Conservation (phyloP, 2,113 vertebrate genomes). For the Xenotilapia longispinis region DNA sequence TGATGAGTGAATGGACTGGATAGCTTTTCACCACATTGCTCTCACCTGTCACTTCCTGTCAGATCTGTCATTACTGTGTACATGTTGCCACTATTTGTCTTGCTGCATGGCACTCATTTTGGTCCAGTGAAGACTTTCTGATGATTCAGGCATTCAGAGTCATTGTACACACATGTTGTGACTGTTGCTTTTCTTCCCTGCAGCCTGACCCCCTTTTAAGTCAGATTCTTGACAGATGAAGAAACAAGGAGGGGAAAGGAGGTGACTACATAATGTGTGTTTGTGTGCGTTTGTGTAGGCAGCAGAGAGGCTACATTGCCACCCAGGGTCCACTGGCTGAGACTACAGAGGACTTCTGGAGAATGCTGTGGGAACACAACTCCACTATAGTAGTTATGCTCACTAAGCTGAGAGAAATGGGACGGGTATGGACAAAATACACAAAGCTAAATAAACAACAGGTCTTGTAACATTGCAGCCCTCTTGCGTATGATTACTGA, state of each 20-base stretch:
- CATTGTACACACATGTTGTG: constrained; percentile 30
- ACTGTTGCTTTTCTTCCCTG: constrained; percentile 30
- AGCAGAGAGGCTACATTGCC: constrained; percentile 76
- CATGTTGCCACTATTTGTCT: constrained; percentile 2
- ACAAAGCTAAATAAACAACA: background rate
- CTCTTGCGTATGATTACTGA: background rate
- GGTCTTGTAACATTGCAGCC: background rate
- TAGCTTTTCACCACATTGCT: constrained; percentile 31
- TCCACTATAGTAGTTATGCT: constrained; percentile 79
- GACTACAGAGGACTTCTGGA: constrained; percentile 79
- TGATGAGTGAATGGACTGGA: constrained; percentile 43
- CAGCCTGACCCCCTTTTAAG: constrained; percentile 30
- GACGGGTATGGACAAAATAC: constrained; percentile 66
- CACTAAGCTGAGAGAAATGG: constrained; percentile 77
- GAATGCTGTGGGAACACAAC: constrained; percentile 80
- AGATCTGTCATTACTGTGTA: constrained; percentile 23
- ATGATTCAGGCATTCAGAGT: constrained; percentile 47
- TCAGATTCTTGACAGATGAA: constrained; percentile 9
- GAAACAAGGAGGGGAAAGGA: background rate
- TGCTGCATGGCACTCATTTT: background rate
- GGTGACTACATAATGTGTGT: background rate
- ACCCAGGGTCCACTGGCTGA: constrained; percentile 77
- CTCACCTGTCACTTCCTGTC: constrained; percentile 53
- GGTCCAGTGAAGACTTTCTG: constrained; percentile 1
- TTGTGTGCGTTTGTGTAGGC: constrained; percentile 45